Percentiles rank a stretch among this genome's conserved stretches.
Conservation (phyloP, 2,888 invertebrate species). For the Aricia artaxerxes region DNA sequence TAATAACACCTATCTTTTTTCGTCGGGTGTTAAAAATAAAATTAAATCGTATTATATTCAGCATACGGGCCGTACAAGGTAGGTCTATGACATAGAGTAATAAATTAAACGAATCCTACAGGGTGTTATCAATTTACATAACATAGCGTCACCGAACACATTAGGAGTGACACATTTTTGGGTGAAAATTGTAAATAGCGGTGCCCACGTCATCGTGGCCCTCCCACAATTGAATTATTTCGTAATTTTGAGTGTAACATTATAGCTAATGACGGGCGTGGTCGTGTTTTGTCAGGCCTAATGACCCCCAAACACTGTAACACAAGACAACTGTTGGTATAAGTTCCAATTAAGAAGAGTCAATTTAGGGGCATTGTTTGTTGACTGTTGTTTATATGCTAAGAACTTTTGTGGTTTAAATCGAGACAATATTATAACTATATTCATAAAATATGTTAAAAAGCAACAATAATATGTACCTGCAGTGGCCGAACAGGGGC, state of each 20-base stretch:
- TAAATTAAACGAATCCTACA: not conserved
- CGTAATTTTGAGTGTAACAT: conserved; percentile 9
- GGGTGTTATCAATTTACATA: conserved; percentile 3
- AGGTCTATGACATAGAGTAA: not conserved
- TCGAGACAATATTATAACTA: too few species aligned
- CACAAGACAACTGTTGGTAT: not conserved
- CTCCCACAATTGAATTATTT: conserved; percentile 11
- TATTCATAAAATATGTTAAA: too few species aligned
- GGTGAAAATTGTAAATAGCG: not conserved
- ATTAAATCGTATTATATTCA: not conserved
- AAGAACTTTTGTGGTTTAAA: not conserved
- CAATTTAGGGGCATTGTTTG: not conserved
- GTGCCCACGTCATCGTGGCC: not conserved
- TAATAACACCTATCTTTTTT: too few species aligned
- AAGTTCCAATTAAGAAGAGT: not conserved
- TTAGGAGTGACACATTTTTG: conserved; percentile 9
- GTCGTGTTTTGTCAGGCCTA: conserved; percentile 7
- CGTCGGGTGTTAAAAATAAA: not conserved
- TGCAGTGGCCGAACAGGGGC: too few species aligned
- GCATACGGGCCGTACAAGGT: not conserved
- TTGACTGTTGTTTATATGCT: not conserved
- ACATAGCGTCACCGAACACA: not conserved
- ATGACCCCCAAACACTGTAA: conserved; percentile 6
- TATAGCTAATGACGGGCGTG: conserved; percentile 4
- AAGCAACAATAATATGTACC: too few species aligned